These are phyloP conservation scores for Anisognathus igniventris DNA, from an alignment of 2,797 vertebrate species.

Conservation along the genomic window DNA sequence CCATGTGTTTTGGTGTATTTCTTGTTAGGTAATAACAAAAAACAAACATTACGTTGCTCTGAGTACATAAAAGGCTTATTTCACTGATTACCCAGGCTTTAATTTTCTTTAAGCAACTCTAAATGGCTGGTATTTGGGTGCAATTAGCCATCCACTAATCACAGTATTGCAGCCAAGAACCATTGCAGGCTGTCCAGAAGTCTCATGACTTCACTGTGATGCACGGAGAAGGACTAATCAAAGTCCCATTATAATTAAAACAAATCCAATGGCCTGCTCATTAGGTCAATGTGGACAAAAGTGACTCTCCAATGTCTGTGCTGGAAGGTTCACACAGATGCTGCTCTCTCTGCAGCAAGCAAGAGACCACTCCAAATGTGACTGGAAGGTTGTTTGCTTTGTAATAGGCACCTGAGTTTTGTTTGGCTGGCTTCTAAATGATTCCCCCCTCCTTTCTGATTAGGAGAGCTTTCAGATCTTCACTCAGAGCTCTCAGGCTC, in stretches of 20 bases:
- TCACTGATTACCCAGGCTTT: neutral
- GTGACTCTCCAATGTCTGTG: neutral
- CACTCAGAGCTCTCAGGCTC: neutral
- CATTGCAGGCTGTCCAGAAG: neutral
- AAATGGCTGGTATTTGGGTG: neutral
- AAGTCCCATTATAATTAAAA: neutral
- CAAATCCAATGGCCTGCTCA: neutral
- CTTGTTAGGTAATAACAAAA: neutral
- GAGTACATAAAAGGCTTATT: neutral
- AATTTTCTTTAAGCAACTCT: neutral
- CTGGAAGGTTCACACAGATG: neutral
- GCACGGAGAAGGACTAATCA: neutral
- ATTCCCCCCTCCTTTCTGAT: neutral
- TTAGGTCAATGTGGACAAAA: neutral
- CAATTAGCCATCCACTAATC: neutral
- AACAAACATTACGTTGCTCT: neutral
- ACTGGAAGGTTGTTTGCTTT: neutral
- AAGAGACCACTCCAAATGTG: neutral
- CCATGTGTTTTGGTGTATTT: neutral
- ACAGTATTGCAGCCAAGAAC: neutral
- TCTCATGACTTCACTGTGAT: neutral
- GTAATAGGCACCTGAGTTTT: conserved; percentile 7
- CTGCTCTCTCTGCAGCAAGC: neutral
- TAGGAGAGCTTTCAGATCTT: neutral
- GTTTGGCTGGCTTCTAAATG: conserved; percentile 1